Base-by-base conservation (phyloP, 1,140 invertebrate species). In the Diorhabda sublineata region DNA sequence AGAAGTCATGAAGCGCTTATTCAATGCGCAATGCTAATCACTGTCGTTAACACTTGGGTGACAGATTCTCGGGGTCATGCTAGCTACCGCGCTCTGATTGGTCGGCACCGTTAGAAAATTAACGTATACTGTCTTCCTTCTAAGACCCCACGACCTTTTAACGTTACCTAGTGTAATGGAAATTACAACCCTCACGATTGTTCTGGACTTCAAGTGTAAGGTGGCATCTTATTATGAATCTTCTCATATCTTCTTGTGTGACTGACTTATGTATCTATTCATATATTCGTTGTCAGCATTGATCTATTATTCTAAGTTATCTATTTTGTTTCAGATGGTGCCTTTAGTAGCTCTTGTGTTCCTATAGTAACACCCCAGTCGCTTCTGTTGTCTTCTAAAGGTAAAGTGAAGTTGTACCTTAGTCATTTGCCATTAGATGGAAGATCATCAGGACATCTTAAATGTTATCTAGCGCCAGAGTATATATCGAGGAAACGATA, bases 381-480 rank as follows among this genome's bases (percentile, higher is more conserved):
- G 43, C 76, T 87, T 58, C 80, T 85, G 66, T 71, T 87, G 68
- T 85, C 85, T 62, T 76, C 82, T 66, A 80, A 82, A 64, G 85
- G 85, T 65, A 79, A 85, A 68, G 85, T 87, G 65, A 82, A 79
- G 61, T 72, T 80, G 41, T 75, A 67, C 61, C 75, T 66, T 66
- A 77, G 58, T 60, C 58, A 64, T 42, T 42, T 9, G 3, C 64
- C 65, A 45, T 56, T 64, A 5, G 45, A 64, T 42, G 72, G 82
- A 64, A 82, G 83, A 62, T 78, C 84, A 52, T 82, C 83, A 44
- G 81, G 84, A 72, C 84, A 84, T 70, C 81, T 85, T 42, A 77
- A 83, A 57, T 81, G 84, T 5, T 86, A 86, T 79, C 75, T 86
- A 61, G 84, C 85, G 44, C 85, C 85, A 2, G 85, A 86, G 77